phyloP scores from a whole-genome alignment of 2,113 vertebrate genomes.

The Paracyprichromis sp. region DNA sequence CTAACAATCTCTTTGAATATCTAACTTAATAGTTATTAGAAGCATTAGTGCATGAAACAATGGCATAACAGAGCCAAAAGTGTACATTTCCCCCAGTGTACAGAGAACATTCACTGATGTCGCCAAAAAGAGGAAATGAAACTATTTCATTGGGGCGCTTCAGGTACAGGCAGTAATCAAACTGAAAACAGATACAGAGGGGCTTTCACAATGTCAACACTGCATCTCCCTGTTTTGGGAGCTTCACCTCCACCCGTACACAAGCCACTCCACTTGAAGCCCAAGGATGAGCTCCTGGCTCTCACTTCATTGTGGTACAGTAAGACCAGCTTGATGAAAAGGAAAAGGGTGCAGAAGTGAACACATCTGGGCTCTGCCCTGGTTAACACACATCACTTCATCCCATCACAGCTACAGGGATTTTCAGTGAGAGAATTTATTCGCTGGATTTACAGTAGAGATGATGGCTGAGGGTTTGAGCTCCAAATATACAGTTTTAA shows the following conservation, averaged over 20 bases:
- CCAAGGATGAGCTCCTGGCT: constrained; percentile 7
- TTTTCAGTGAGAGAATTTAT: neutral
- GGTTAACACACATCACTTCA: neutral
- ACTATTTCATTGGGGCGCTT: constrained; percentile 38
- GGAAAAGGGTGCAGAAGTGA: neutral
- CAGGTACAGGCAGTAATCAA: constrained; percentile 70
- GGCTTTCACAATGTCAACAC: constrained; percentile 67
- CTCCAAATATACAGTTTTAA: constrained; percentile 66
- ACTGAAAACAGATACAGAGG: constrained; percentile 27
- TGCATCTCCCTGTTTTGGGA: neutral
- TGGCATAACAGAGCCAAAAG: neutral
- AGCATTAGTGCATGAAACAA: constrained; percentile 24
- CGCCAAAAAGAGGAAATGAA: neutral
- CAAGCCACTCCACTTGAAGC: neutral
- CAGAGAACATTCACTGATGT: constrained; percentile 8
- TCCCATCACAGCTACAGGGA: neutral
- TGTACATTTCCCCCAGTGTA: neutral
- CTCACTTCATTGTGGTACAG: neutral
- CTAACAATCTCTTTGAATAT: constrained; percentile 77
- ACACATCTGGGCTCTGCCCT: constrained; percentile 77
- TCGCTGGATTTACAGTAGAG: neutral
- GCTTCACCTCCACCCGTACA: neutral
- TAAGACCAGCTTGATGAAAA: neutral
- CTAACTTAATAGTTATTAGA: constrained; percentile 56
- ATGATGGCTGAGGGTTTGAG: constrained; percentile 26